Conservation (phyloP, 92 coral and sea anemone genomes). For the Isaurus tuberculatus region DNA sequence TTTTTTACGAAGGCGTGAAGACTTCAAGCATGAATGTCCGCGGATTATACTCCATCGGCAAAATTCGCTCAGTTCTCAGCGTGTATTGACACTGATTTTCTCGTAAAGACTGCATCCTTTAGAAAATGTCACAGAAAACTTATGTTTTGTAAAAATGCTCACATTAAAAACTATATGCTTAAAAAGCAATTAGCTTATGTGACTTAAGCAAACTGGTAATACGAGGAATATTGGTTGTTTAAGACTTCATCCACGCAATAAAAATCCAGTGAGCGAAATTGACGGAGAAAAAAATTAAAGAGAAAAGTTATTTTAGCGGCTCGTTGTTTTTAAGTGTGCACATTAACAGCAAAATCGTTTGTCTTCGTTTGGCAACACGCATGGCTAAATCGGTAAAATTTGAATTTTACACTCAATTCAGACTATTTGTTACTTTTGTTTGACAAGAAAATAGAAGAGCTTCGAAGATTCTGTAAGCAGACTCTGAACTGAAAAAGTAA, state of each 20-base stretch:
- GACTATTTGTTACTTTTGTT: too few relatives aligned
- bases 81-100: background rate
- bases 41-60: background rate
- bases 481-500: too few relatives aligned
- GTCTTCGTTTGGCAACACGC: background rate
- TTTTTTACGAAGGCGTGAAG: background rate
- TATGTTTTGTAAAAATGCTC: background rate
- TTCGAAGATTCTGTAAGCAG: too few relatives aligned
- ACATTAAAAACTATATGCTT: background rate
- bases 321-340: constrained; percentile 12
- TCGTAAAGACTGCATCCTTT: background rate
- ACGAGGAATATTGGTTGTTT: background rate
- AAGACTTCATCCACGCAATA: background rate
- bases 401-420: background rate
- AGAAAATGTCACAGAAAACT: background rate
- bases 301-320: background rate
- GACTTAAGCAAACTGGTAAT: background rate
- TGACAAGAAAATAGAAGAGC: too few relatives aligned
- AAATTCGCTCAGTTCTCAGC: constrained; percentile 1
- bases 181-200: background rate
- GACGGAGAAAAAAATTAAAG: background rate
- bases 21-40: background rate
- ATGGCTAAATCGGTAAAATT: background rate
- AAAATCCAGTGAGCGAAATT: background rate
- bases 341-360: constrained; percentile 16